phyloP scores from a whole-genome alignment of 2,797 vertebrate species.

The Anguilla pacifica region DNA sequence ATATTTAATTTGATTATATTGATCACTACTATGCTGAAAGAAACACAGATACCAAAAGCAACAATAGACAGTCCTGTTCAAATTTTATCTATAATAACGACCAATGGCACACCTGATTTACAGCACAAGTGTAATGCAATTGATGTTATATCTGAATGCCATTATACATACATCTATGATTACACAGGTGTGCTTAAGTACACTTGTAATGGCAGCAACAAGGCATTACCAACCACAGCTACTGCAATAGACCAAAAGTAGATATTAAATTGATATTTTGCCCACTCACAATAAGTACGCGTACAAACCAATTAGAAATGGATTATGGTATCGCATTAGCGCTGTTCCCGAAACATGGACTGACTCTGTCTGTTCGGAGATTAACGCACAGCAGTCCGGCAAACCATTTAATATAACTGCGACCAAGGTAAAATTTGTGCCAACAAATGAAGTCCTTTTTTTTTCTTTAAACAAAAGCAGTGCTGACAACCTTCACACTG shows the following conservation, averaged over 20 bases:
- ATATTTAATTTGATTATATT: slow-evolving; percentile 60
- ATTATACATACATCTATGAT: slow-evolving; percentile 52
- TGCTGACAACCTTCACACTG: neutral
- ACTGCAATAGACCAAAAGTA: slow-evolving; percentile 2
- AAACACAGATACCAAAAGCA: slow-evolving; percentile 37
- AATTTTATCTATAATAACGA: slow-evolving; percentile 49
- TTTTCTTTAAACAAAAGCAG: neutral
- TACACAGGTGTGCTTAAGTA: slow-evolving; percentile 46
- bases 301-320: slow-evolving; percentile 16
- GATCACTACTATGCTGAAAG: slow-evolving; percentile 33
- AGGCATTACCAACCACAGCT: slow-evolving; percentile 15
- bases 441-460: neutral
- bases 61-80: slow-evolving; percentile 50
- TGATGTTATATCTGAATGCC: slow-evolving; percentile 53
- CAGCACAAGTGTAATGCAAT: slow-evolving; percentile 57
- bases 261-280: neutral
- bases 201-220: slow-evolving; percentile 36
- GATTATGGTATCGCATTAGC: neutral
- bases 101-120: slow-evolving; percentile 55
- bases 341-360: neutral
- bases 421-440: neutral
- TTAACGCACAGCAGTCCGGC: neutral
- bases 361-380: neutral
- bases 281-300: neutral
- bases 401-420: slow-evolving; percentile 1